These are phyloP conservation scores for Aegotheles bennettii DNA, from an alignment of 2,113 vertebrate species.

Conservation along the genomic window DNA sequence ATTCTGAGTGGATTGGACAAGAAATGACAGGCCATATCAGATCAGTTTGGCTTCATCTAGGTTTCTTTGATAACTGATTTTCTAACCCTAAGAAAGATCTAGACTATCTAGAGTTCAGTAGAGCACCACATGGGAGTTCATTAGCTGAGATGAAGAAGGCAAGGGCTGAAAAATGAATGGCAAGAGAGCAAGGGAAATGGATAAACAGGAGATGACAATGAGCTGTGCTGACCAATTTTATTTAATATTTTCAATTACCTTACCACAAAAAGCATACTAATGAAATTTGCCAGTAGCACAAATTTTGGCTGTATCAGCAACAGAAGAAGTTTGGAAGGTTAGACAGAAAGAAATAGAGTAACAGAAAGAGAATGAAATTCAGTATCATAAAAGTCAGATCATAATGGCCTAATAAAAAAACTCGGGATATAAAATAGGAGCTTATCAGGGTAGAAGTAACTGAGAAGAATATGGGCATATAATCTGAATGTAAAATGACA, in stretches of 20 bases:
- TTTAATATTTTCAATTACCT: neutral
- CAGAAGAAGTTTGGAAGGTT: neutral
- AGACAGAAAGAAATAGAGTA: neutral
- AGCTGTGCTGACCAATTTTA: neutral
- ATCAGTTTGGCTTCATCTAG: neutral
- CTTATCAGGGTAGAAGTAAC: neutral
- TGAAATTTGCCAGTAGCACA: neutral
- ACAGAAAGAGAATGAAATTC: neutral
- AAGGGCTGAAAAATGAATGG: neutral
- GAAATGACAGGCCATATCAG: neutral
- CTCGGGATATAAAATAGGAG: neutral
- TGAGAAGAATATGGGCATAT: neutral
- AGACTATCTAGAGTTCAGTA: neutral
- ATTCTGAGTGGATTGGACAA: neutral
- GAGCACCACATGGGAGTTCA: neutral
- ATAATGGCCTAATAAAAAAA: neutral
- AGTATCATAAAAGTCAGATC: neutral
- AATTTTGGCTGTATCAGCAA: neutral
- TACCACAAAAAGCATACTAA: neutral
- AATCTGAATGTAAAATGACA: neutral
- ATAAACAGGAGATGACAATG: neutral
- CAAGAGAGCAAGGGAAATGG: neutral
- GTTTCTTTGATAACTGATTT: neutral
- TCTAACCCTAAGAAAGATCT: neutral
- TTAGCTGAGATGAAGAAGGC: neutral